A percentile compares a stretch with the other conserved stretches of the same genome.
Conservation (phyloP, 2,113 vertebrate genomes). For the Etheostoma cragini region DNA sequence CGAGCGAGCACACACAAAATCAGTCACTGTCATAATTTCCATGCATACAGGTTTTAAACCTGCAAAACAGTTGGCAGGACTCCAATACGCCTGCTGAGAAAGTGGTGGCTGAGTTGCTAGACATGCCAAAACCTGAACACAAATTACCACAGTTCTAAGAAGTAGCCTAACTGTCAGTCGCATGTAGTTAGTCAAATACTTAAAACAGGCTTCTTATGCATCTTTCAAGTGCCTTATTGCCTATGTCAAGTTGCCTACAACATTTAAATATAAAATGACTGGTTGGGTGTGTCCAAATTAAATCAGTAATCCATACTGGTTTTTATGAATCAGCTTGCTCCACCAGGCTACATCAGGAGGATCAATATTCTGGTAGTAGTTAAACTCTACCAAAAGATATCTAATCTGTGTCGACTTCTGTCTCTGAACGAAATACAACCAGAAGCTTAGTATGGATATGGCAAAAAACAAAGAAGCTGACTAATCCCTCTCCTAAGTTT, state of each 20-base stretch:
- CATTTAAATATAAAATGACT: neutral
- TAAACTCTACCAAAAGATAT: neutral
- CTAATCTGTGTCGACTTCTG: neutral
- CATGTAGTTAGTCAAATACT: neutral
- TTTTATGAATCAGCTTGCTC: neutral
- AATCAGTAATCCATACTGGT: neutral
- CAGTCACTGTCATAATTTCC: neutral
- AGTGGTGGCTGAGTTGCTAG: neutral
- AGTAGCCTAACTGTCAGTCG: neutral
- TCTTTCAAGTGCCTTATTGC: neutral
- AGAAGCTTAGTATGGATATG: neutral
- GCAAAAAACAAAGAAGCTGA: conserved; percentile 31
- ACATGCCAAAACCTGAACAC: conserved; percentile 31
- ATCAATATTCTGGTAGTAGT: no score
- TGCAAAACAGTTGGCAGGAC: neutral
- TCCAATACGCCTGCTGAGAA: neutral
- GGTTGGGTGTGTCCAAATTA: no score
- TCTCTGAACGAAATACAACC: neutral
- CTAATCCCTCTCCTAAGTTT: conserved; percentile 26
- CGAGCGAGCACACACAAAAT: neutral
- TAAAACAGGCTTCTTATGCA: neutral
- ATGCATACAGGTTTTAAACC: neutral
- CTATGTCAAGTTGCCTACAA: no score
- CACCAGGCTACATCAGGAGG: neutral
- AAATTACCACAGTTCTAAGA: neutral